Evolutionary conservation across 2,888 invertebrate genomes (phyloP).

Genomic region (Andricus quercusramuli): DNA sequence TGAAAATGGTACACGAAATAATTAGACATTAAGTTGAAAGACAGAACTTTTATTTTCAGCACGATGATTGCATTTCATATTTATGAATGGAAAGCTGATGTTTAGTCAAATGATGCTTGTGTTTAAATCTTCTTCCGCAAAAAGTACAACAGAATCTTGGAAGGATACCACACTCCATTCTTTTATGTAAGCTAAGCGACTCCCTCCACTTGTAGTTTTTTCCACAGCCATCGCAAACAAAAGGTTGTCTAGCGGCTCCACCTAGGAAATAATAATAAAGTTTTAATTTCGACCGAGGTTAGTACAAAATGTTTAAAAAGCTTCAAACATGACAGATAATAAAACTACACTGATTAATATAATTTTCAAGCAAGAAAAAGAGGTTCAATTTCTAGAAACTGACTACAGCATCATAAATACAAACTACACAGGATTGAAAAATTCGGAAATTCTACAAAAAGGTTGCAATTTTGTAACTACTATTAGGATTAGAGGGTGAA

Average conservation of each 20-base stretch:
- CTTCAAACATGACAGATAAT: not conserved
- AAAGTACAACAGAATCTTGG: slow-evolving; percentile 73
- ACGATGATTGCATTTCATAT: slow-evolving; percentile 31
- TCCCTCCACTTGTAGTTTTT: slow-evolving; percentile 73
- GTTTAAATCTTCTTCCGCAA: slow-evolving; percentile 71
- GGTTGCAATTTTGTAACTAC: no score
- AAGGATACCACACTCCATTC: slow-evolving; percentile 71
- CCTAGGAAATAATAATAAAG: slow-evolving; percentile 25
- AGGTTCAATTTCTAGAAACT: not conserved
- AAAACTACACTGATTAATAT: not conserved
- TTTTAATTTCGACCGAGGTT: slow-evolving; percentile 1
- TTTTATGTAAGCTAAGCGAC: slow-evolving; percentile 68
- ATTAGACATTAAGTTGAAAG: not conserved
- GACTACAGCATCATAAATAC: not conserved
- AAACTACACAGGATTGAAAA: no score
- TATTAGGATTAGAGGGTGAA: no score
- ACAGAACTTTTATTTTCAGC: slow-evolving; percentile 18
- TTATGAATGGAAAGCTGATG: slow-evolving; percentile 60
- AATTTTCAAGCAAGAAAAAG: not conserved
- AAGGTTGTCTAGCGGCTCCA: slow-evolving; percentile 55
- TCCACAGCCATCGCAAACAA: slow-evolving; percentile 71
- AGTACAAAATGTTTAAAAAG: not conserved
- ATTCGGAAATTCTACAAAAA: no score
- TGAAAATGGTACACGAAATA: not conserved
- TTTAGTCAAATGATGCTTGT: slow-evolving; percentile 71